Evolutionary conservation across 1,140 invertebrate genomes (phyloP).

Genomic region (Streblospio benedicti): DNA sequence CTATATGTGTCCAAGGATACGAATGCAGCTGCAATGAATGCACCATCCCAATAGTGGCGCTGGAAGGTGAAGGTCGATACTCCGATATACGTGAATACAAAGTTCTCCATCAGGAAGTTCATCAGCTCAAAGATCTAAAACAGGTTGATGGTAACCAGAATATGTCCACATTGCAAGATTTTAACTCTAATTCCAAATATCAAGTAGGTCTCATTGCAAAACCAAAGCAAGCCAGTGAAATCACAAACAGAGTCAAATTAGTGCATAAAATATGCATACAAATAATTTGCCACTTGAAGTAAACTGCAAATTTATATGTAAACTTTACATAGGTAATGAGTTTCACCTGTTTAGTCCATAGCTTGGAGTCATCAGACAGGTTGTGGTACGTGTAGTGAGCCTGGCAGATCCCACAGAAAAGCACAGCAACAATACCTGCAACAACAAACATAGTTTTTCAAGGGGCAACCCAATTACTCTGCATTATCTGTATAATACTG

Average conservation of each 20-base stretch:
- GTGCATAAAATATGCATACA: neutral
- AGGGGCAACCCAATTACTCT: no score
- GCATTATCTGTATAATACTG: no score
- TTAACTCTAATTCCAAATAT: no score
- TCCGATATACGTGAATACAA: constrained; percentile 98
- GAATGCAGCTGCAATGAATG: constrained; percentile 86
- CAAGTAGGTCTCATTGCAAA: no score
- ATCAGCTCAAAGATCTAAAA: constrained; percentile 82
- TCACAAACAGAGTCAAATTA: neutral
- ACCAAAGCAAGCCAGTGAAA: neutral
- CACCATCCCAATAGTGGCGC: constrained; percentile 80
- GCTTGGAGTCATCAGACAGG: constrained; percentile 73
- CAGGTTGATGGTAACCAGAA: constrained; percentile 9
- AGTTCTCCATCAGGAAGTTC: constrained; percentile 96
- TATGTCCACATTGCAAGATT: no score
- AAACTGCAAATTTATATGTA: neutral
- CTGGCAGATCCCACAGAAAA: constrained; percentile 98
- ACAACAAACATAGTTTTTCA: constrained; percentile 47
- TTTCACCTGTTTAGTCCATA: constrained; percentile 68
- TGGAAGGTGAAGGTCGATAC: constrained; percentile 97
- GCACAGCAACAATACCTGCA: constrained; percentile 76
- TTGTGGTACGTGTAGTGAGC: constrained; percentile 99
- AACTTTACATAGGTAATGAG: neutral
- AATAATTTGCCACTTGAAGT: neutral
- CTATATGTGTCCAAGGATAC: constrained; percentile 66